phyloP scores from a whole-genome alignment of 2,888 invertebrate species.

The Oscheius onirici region DNA sequence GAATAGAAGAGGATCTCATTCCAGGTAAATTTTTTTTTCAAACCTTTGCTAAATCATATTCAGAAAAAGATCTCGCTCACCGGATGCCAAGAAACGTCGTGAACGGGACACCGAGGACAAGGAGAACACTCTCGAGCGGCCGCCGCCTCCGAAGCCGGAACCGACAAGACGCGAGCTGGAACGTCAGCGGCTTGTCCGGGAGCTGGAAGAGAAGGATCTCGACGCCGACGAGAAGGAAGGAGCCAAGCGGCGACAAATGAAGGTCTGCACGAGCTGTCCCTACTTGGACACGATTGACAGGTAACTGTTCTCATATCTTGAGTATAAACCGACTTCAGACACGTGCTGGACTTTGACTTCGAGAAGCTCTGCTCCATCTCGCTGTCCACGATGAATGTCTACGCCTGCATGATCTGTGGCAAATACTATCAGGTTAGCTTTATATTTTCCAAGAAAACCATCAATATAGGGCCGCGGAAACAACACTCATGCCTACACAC shows the following conservation, averaged over 20 bases:
- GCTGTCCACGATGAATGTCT: constrained; percentile 96
- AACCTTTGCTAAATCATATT: no score
- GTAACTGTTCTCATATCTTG: constrained; percentile 58
- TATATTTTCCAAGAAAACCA: constrained; percentile 10
- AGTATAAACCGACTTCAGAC: constrained; percentile 72
- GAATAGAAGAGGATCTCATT: no score
- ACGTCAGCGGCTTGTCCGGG: background rate
- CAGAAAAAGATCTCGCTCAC: no score
- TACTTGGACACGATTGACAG: constrained; percentile 98
- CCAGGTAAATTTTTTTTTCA: no score
- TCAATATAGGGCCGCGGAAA: constrained; percentile 86
- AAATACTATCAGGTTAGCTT: constrained; percentile 86
- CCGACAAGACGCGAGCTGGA: background rate
- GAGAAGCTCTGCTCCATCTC: constrained; percentile 98
- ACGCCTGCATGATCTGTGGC: constrained; percentile 97
- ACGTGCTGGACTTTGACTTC: constrained; percentile 97
- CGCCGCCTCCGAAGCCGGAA: no score
- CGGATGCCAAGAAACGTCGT: no score
- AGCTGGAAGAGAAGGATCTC: background rate
- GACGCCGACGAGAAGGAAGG: background rate
- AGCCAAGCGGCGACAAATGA: no score
- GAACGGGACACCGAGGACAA: no score
- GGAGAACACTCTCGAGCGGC: no score
- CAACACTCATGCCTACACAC: constrained; percentile 97
- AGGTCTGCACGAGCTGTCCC: constrained; percentile 79